These are phyloP conservation scores for Eupeodes corollae DNA, from an alignment of 1,140 invertebrate species.

Conservation along the genomic window DNA sequence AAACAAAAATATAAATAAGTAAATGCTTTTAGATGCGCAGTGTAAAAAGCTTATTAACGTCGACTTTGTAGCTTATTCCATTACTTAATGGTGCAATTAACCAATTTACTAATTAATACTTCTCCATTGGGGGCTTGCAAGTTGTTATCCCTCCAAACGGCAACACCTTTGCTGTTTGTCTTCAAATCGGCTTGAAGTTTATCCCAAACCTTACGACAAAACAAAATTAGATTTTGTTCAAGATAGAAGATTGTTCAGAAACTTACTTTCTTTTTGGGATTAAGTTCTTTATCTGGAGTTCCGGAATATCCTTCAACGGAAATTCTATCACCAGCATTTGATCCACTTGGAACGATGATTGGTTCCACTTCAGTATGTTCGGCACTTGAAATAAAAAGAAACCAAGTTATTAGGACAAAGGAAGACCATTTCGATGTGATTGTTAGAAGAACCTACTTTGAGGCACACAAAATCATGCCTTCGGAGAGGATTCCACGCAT, in stretches of 20 bases:
- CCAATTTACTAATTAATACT: conserved; percentile 29
- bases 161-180: conserved; percentile 61
- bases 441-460: conserved; percentile 45
- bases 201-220: conserved; percentile 62
- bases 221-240: background rate
- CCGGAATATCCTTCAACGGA: conserved; percentile 68
- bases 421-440: background rate
- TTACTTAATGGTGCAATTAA: conserved; percentile 34
- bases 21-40: too few relatives aligned
- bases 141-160: conserved; percentile 72
- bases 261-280: conserved; percentile 85
- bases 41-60: too few relatives aligned
- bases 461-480: conserved; percentile 88
- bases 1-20: too few relatives aligned
- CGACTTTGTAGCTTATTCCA: too few relatives aligned
- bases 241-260: background rate
- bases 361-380: conserved; percentile 74
- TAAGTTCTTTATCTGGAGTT: conserved; percentile 68
- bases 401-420: background rate
- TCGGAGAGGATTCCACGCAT: conserved; percentile 81
- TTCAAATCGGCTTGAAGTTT: conserved; percentile 72
- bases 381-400: conserved; percentile 39
- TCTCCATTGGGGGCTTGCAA: conserved; percentile 45
- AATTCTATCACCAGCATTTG: conserved; percentile 69
- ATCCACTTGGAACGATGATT: conserved; percentile 59